Conservation (phyloP, 2,113 vertebrate genomes). For the Chloroceryle aenea region DNA sequence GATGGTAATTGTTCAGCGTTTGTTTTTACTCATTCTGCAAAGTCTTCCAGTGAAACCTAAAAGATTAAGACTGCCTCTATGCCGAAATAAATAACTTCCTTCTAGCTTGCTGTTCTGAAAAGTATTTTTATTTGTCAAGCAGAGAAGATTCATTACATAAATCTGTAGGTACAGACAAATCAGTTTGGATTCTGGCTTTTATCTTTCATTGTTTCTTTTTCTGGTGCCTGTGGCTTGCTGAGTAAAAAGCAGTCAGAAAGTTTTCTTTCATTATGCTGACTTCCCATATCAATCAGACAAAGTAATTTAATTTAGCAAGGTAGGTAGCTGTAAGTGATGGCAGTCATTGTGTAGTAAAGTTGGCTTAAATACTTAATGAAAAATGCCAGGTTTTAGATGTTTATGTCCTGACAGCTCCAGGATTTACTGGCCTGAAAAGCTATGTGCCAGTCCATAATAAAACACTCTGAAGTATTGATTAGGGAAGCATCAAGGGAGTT, state of each 20-base stretch:
- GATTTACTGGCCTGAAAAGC: slow-evolving; percentile 1
- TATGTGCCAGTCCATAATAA: neutral
- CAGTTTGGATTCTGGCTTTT: neutral
- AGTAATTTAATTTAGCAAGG: slow-evolving; percentile 37
- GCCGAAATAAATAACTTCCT: neutral
- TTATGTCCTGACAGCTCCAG: neutral
- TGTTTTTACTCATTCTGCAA: slow-evolving; percentile 31
- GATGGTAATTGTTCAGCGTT: slow-evolving; percentile 13
- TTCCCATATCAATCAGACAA: neutral
- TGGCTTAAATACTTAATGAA: neutral
- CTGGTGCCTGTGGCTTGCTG: neutral
- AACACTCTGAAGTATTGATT: neutral
- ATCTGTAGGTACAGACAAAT: neutral
- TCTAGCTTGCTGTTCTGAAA: neutral
- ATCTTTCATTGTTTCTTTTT: neutral
- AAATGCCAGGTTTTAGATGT: neutral
- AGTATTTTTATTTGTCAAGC: neutral
- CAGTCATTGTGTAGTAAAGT: neutral
- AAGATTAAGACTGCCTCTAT: neutral
- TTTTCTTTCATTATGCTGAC: neutral
- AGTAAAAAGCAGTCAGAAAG: slow-evolving; percentile 10
- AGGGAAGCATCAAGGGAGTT: neutral
- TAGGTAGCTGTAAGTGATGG: neutral
- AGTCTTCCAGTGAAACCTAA: neutral
- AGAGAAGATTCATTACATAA: neutral